Conservation (phyloP, 2,113 vertebrate species). For the Calonectris borealis region DNA sequence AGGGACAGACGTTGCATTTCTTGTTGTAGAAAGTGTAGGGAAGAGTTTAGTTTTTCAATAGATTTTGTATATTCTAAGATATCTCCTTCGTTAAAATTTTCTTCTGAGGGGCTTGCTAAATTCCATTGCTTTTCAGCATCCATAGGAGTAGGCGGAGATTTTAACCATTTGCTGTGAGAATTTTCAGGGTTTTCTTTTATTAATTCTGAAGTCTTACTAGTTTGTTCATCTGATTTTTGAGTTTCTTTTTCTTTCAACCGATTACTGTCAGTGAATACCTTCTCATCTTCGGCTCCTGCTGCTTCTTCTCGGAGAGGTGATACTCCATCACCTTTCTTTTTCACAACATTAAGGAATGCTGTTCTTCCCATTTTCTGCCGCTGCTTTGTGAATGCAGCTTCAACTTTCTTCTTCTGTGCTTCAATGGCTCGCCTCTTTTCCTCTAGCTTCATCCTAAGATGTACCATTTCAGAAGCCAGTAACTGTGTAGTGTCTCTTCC, state of each 20-base stretch:
- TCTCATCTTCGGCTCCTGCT: slow-evolving; percentile 77
- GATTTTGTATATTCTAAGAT: slow-evolving; percentile 92
- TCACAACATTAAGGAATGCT: slow-evolving; percentile 93
- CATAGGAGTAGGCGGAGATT: slow-evolving; percentile 72
- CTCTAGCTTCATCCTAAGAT: slow-evolving; percentile 93
- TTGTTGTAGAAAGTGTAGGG: slow-evolving; percentile 89
- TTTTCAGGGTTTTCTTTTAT: slow-evolving; percentile 68
- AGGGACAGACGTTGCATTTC: slow-evolving; percentile 97
- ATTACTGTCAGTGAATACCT: slow-evolving; percentile 59
- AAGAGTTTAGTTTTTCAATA: slow-evolving; percentile 93
- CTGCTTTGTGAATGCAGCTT: slow-evolving; percentile 92
- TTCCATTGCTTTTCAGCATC: slow-evolving; percentile 77
- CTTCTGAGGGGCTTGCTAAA: slow-evolving; percentile 76
- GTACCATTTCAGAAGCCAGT: slow-evolving; percentile 95
- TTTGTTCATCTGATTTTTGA: slow-evolving; percentile 51
- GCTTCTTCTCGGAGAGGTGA: slow-evolving; percentile 85
- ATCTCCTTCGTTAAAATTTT: slow-evolving; percentile 85
- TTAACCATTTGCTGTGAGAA: slow-evolving; percentile 78
- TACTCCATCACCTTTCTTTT: slow-evolving; percentile 87
- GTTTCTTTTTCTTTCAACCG: slow-evolving; percentile 67
- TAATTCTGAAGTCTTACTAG: slow-evolving; percentile 42
- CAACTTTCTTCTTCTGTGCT: slow-evolving; percentile 97
- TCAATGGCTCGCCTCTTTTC: slow-evolving; percentile 97
- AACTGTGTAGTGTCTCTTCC: slow-evolving; percentile 89
- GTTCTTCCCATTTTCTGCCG: slow-evolving; percentile 96